A percentile compares a stretch with the other conserved stretches of the same genome.
phyloP scores from a whole-genome alignment of 2,888 invertebrate genomes.

The Mythimna ferrago region DNA sequence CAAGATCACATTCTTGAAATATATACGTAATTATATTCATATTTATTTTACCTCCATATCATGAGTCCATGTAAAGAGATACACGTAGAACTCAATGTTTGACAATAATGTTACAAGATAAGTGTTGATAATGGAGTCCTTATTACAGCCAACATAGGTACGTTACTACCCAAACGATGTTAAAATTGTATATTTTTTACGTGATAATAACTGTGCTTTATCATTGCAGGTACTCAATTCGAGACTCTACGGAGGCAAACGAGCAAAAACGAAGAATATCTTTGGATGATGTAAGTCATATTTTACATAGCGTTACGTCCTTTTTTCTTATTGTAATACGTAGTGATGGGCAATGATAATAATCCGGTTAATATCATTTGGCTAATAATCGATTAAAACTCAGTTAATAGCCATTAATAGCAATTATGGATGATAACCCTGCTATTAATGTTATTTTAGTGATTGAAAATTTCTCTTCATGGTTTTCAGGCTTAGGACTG shows the following conservation, averaged over 20 bases:
- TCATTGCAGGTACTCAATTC: conserved; percentile 77
- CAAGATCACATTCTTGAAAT: neutral
- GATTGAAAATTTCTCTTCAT: too few species aligned
- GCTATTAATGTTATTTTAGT: too few species aligned
- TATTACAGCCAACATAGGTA: conserved; percentile 10
- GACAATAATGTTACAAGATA: conserved; percentile 14
- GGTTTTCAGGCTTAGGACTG: too few species aligned
- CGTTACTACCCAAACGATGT: conserved; percentile 2
- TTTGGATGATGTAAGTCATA: conserved; percentile 87
- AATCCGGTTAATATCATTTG: too few species aligned
- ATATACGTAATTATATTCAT: neutral
- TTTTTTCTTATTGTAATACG: neutral
- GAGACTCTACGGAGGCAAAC: conserved; percentile 77
- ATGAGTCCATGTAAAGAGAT: conserved; percentile 3
- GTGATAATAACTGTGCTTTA: conserved; percentile 24
- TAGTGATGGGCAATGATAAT: too few species aligned
- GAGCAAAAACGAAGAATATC: conserved; percentile 85
- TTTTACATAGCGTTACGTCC: conserved; percentile 8
- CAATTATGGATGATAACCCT: too few species aligned
- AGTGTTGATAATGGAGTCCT: conserved; percentile 32
- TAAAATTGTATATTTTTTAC: conserved; percentile 14
- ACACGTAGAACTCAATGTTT: conserved; percentile 17
- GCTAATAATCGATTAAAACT: too few species aligned
- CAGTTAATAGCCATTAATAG: too few species aligned
- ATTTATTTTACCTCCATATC: neutral